These are phyloP conservation scores for Dilophus febrilis DNA, from an alignment of 2,888 invertebrate genomes.

Conservation along the genomic window DNA sequence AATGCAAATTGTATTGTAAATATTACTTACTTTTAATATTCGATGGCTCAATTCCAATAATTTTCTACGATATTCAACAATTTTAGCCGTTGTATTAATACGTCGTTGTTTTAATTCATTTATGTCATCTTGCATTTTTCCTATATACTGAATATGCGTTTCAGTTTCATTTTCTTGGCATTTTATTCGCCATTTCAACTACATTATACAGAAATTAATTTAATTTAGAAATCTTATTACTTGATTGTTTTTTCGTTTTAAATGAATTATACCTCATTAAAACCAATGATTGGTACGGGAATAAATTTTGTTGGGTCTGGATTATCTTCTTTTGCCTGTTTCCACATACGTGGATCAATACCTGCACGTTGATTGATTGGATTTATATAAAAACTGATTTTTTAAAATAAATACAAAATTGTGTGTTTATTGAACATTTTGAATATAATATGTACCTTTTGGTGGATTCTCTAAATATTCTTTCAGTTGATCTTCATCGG, in stretches of 20 bases:
- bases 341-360: slow-evolving; percentile 88
- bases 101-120: slow-evolving; percentile 64
- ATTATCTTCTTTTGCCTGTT: slow-evolving; percentile 89
- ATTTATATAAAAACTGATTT: slow-evolving; percentile 13
- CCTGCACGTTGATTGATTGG: slow-evolving; percentile 32
- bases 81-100: slow-evolving; percentile 59
- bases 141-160: slow-evolving; percentile 63
- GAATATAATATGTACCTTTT: slow-evolving; percentile 31
- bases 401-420: no score
- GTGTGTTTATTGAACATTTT: no score
- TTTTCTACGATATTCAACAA: slow-evolving; percentile 65
- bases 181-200: slow-evolving; percentile 60
- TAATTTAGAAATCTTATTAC: not conserved
- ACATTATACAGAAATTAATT: slow-evolving; percentile 1
- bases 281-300: slow-evolving; percentile 89
- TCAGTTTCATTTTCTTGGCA: slow-evolving; percentile 72
- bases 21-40: slow-evolving; percentile 48
- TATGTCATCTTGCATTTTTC: slow-evolving; percentile 61
- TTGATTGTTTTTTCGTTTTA: not conserved
- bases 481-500: slow-evolving; percentile 61
- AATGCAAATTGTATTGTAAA: not conserved
- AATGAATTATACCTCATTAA: slow-evolving; percentile 38
- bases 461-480: slow-evolving; percentile 87
- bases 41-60: slow-evolving; percentile 69
- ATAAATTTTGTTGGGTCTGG: slow-evolving; percentile 80